A percentile compares a stretch with the other conserved stretches of the same genome.
These are phyloP conservation scores for Anolis carolinensis DNA, from an alignment of 2,113 vertebrate species.

Conservation along the genomic window DNA sequence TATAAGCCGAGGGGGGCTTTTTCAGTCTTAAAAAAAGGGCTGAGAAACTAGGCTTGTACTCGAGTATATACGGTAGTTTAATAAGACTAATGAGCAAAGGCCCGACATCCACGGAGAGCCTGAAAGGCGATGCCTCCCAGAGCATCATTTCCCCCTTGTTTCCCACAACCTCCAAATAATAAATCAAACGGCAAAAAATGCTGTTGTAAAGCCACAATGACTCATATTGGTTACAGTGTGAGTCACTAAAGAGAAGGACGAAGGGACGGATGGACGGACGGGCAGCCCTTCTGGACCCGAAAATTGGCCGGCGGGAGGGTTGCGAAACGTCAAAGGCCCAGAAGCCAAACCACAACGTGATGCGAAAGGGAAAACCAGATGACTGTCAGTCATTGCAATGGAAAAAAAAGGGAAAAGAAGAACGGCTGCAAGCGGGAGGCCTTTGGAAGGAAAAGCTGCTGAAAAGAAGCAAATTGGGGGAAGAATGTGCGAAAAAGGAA, in stretches of 20 bases:
- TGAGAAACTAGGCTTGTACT: too few relatives aligned
- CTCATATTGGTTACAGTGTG: conserved; percentile 66
- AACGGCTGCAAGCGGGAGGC: background rate
- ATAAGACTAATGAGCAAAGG: too few relatives aligned
- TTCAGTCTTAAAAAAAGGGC: too few relatives aligned
- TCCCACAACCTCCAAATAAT: background rate
- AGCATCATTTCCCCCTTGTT: background rate
- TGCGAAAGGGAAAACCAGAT: background rate
- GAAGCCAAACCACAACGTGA: background rate
- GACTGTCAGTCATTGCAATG: background rate
- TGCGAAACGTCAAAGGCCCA: too few relatives aligned
- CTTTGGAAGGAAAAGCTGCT: fast-evolving
- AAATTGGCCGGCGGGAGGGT: background rate
- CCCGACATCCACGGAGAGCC: background rate
- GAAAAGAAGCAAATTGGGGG: background rate
- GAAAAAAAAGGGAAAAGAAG: too few relatives aligned
- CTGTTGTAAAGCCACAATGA: conserved; percentile 41
- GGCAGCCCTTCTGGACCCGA: background rate
- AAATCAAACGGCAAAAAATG: conserved; percentile 25
- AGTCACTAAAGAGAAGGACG: conserved; percentile 44
- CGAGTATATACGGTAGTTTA: too few relatives aligned
- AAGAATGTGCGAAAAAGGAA: fast-evolving
- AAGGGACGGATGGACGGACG: background rate
- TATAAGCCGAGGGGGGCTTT: too few relatives aligned
- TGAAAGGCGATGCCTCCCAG: background rate